Conservation (phyloP, 2,113 vertebrate genomes). For the Proterorhinus semilunaris region DNA sequence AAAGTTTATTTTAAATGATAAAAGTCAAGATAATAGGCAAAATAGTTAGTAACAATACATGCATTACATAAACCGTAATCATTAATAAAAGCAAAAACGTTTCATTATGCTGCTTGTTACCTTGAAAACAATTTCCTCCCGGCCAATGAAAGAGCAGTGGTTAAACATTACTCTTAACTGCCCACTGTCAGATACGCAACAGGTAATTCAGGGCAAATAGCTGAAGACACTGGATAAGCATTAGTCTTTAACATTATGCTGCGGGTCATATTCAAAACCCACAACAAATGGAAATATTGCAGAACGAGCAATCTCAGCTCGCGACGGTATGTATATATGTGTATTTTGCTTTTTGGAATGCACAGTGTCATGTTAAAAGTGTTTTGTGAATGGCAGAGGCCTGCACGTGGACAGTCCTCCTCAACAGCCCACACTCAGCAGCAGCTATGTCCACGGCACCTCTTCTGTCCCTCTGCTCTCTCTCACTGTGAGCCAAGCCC, state of each 20-base stretch:
- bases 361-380: background rate
- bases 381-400: conserved; percentile 58
- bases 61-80: background rate
- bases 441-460: conserved; percentile 84
- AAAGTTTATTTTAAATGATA: too few species aligned
- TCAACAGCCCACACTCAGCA: conserved; percentile 59
- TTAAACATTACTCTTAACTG: conserved; percentile 37
- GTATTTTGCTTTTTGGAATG: background rate
- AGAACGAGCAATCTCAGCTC: conserved; percentile 13
- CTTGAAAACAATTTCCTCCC: background rate
- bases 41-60: background rate
- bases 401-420: conserved; percentile 68
- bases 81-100: background rate
- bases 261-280: conserved; percentile 2
- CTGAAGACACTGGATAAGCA: background rate
- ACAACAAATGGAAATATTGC: conserved; percentile 18
- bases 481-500: conserved; percentile 79
- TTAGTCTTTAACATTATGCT: conserved; percentile 16
- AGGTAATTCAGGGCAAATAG: background rate
- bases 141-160: background rate
- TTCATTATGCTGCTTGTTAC: background rate
- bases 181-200: background rate
- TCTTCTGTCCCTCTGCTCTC: conserved; percentile 59
- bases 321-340: conserved; percentile 32
- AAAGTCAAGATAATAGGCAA: too few species aligned